phyloP scores from a whole-genome alignment of 2,113 vertebrate genomes.

The Gobius niger region DNA sequence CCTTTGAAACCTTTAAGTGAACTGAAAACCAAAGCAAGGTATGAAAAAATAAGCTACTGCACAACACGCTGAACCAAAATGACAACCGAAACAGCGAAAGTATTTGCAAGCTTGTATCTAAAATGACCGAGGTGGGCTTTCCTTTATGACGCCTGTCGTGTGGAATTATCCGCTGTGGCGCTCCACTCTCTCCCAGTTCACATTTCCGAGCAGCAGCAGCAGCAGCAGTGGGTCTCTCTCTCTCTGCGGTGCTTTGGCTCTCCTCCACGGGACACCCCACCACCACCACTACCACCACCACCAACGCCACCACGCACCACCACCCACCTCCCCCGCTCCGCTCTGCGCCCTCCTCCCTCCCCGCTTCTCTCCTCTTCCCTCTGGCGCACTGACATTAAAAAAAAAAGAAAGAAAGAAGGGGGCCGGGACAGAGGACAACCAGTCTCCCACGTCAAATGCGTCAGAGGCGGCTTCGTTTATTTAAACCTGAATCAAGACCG shows the following conservation, averaged over 20 bases:
- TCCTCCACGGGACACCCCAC: background rate
- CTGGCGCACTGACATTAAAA: conserved; percentile 38
- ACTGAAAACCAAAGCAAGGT: background rate
- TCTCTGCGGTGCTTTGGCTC: background rate
- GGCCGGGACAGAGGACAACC: conserved; percentile 41
- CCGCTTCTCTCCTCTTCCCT: conserved; percentile 1
- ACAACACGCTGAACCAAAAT: background rate
- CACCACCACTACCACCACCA: background rate
- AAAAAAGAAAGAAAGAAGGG: background rate
- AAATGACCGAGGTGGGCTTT: background rate
- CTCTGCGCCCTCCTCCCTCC: background rate
- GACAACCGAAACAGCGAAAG: background rate
- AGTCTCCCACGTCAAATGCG: conserved; percentile 66
- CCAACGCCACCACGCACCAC: no score
- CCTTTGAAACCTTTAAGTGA: no score
- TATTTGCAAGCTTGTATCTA: background rate
- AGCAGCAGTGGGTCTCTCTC: conserved; percentile 3
- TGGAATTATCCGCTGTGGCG: background rate
- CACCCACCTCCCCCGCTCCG: background rate
- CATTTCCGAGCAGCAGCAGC: background rate
- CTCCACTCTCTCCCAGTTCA: background rate
- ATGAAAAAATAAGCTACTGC: background rate
- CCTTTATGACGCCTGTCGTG: background rate
- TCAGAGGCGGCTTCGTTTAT: conserved; percentile 69
- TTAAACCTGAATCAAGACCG: conserved; percentile 67